Evolutionary conservation across 2,797 vertebrate genomes (phyloP).

Genomic region (Decapterus maruadsi): DNA sequence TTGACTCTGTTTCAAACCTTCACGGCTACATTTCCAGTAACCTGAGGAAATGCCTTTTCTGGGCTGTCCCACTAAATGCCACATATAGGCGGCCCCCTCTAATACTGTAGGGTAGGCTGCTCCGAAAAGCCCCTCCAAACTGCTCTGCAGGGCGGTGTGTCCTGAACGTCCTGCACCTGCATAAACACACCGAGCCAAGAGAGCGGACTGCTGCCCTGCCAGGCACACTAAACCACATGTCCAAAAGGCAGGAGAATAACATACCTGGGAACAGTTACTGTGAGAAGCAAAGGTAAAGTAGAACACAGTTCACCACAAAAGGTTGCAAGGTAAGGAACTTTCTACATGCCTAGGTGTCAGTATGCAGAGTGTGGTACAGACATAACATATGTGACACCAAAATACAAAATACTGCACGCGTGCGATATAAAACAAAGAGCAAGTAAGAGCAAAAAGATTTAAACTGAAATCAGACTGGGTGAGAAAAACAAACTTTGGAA

Average conservation of each 20-base stretch:
- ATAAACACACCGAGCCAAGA: constrained; percentile 82
- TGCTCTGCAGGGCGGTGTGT: constrained; percentile 73
- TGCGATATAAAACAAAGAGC: constrained; percentile 21
- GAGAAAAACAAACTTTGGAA: constrained; percentile 42
- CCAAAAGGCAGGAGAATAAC: constrained; percentile 76
- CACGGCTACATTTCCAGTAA: constrained; percentile 81
- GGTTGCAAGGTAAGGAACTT: constrained; percentile 28
- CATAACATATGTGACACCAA: constrained; percentile 36
- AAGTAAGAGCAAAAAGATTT: constrained; percentile 10
- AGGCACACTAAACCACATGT: constrained; percentile 78
- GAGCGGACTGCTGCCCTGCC: constrained; percentile 69
- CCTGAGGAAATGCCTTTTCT: constrained; percentile 87
- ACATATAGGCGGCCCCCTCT: constrained; percentile 81
- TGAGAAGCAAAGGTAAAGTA: constrained; percentile 73
- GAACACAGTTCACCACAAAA: constrained; percentile 54
- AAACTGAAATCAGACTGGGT: constrained; percentile 46
- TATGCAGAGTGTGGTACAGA: constrained; percentile 24
- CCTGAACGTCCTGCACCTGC: constrained; percentile 85
- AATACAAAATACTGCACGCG: background rate
- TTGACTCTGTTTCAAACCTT: constrained; percentile 54
- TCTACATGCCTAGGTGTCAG: constrained; percentile 21
- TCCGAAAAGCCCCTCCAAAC: constrained; percentile 74
- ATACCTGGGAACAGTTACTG: constrained; percentile 78
- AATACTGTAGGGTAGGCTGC: constrained; percentile 73
- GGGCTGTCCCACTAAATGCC: constrained; percentile 84